phyloP scores from a whole-genome alignment of 2,797 vertebrate species.

The Petrocephalus schoutedeni region DNA sequence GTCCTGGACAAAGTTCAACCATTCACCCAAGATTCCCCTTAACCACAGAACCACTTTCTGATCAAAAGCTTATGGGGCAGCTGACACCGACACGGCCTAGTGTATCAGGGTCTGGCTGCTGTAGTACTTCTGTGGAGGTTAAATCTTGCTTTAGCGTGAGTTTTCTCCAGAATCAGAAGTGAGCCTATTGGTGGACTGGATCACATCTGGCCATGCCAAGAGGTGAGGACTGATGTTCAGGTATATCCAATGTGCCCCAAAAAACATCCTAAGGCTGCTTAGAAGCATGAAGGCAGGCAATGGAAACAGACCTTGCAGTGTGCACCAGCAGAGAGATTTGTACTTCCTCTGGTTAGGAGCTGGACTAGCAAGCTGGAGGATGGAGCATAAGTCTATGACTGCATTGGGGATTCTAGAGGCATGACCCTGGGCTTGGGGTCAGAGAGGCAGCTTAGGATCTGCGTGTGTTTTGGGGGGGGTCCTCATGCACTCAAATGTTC shows the following conservation, averaged over 20 bases:
- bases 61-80: neutral
- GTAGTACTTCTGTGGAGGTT: neutral
- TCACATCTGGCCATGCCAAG: neutral
- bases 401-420: neutral
- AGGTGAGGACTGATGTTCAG: neutral
- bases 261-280: constrained; percentile 52
- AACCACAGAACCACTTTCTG: neutral
- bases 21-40: neutral
- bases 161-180: neutral
- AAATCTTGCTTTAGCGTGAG: neutral
- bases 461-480: constrained; percentile 20
- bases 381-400: constrained; percentile 35
- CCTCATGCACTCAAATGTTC: constrained; percentile 61
- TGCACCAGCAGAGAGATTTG: constrained; percentile 46
- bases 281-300: constrained; percentile 54
- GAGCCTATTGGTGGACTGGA: neutral
- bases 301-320: constrained; percentile 52
- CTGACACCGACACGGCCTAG: neutral
- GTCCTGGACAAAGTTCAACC: neutral
- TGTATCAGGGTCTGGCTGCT: neutral
- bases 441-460: constrained; percentile 43
- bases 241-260: constrained; percentile 29
- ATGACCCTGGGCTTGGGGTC: constrained; percentile 35
- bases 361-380: constrained; percentile 34
- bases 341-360: constrained; percentile 33